phyloP scores from a whole-genome alignment of 2,797 vertebrate species.

The Fistularia tabacaria region DNA sequence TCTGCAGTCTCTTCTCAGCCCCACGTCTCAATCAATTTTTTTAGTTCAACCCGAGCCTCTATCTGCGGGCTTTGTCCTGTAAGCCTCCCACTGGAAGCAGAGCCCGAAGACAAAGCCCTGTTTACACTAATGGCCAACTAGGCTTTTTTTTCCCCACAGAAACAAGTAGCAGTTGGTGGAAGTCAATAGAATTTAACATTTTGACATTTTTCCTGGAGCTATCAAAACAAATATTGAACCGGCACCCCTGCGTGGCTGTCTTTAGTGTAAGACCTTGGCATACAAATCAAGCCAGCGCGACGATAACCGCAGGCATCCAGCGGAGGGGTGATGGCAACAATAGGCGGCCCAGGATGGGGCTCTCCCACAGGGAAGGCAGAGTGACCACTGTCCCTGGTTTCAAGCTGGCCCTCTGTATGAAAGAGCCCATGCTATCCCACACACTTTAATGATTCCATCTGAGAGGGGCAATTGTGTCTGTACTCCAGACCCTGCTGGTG shows the following conservation, averaged over 20 bases:
- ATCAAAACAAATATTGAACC: slow-evolving; percentile 85
- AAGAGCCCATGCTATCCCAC: slow-evolving; percentile 69
- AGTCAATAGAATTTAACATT: slow-evolving; percentile 79
- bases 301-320: slow-evolving; percentile 74
- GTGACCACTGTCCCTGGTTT: slow-evolving; percentile 74
- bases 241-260: slow-evolving; percentile 73
- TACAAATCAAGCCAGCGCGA: slow-evolving; percentile 78
- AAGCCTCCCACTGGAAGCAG: slow-evolving; percentile 72
- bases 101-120: slow-evolving; percentile 82
- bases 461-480: slow-evolving; percentile 70
- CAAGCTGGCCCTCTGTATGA: slow-evolving; percentile 71
- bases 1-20: slow-evolving; percentile 58
- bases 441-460: slow-evolving; percentile 71
- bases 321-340: slow-evolving; percentile 78
- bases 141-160: slow-evolving; percentile 67
- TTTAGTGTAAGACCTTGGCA: slow-evolving; percentile 79
- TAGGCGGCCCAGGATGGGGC: slow-evolving; percentile 74
- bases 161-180: slow-evolving; percentile 78
- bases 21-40: slow-evolving; percentile 60
- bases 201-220: slow-evolving; percentile 80
- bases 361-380: slow-evolving; percentile 71
- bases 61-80: slow-evolving; percentile 68
- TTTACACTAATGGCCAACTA: slow-evolving; percentile 83
- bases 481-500: slow-evolving; percentile 71
- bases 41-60: slow-evolving; percentile 68